These are phyloP conservation scores for Lysiphlebus fabarum DNA, from an alignment of 1,140 invertebrate genomes.

Conservation along the genomic window DNA sequence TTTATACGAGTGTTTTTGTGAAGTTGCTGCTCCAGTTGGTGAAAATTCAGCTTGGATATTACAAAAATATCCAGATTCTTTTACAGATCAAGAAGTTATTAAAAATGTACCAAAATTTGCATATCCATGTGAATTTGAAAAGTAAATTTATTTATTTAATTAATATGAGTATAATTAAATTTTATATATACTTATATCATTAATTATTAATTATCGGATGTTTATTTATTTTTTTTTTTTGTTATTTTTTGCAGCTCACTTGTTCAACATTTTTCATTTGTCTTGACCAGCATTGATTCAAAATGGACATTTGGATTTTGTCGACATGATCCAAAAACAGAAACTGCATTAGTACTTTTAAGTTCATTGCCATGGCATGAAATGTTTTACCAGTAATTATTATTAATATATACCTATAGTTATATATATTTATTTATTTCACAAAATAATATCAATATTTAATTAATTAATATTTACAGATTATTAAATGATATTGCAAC, in stretches of 20 bases:
- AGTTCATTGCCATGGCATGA: constrained; percentile 94
- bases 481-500: constrained; percentile 62
- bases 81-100: constrained; percentile 72
- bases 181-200: too few species aligned
- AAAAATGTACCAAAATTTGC: constrained; percentile 81
- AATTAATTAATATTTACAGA: constrained; percentile 39
- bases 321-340: constrained; percentile 80
- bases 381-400: constrained; percentile 79
- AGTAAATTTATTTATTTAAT: constrained; percentile 62
- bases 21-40: constrained; percentile 67
- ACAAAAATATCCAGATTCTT: constrained; percentile 73
- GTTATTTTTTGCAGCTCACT: constrained; percentile 58
- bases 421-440: constrained; percentile 4
- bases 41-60: constrained; percentile 68
- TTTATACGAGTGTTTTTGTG: constrained; percentile 81
- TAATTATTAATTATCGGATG: too few species aligned
- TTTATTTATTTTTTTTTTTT: background rate
- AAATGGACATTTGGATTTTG: constrained; percentile 97
- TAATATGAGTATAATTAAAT: too few species aligned
- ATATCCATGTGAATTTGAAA: constrained; percentile 78
- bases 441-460: background rate
- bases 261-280: constrained; percentile 88
- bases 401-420: constrained; percentile 19
- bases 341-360: constrained; percentile 73
- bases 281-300: constrained; percentile 86